Evolutionary conservation across 2,888 invertebrate species (phyloP).

Genomic region (Cotesia congregata): DNA sequence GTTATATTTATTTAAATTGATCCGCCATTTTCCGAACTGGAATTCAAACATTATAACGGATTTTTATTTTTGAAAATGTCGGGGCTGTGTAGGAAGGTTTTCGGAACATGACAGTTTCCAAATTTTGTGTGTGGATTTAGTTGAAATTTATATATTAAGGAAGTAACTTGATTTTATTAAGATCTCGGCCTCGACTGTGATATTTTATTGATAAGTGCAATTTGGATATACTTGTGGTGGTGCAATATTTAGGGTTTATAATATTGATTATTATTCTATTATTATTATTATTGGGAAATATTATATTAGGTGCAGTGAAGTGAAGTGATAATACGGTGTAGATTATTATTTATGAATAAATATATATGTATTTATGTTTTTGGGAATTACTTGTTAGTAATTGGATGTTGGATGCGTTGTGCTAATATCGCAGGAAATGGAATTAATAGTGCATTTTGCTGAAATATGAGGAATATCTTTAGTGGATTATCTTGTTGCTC

Average conservation of each 20-base stretch:
- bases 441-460: slow-evolving; percentile 41
- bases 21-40: too few relatives aligned
- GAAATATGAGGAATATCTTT: slow-evolving; percentile 68
- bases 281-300: neutral
- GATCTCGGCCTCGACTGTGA: slow-evolving; percentile 1
- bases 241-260: neutral
- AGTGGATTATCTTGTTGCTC: slow-evolving; percentile 57
- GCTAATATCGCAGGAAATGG: slow-evolving; percentile 28
- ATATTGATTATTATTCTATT: neutral
- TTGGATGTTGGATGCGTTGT: slow-evolving; percentile 16
- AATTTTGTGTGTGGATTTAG: too few relatives aligned
- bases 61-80: neutral
- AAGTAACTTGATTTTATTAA: neutral
- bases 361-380: slow-evolving; percentile 1
- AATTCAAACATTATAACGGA: too few relatives aligned
- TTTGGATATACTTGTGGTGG: neutral
- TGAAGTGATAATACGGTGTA: slow-evolving; percentile 16
- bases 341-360: slow-evolving; percentile 15
- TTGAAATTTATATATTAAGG: neutral
- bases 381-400: slow-evolving; percentile 11
- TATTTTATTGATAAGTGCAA: neutral
- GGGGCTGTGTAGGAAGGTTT: neutral
- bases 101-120: neutral
- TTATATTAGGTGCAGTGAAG: slow-evolving; percentile 11
- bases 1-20: too few relatives aligned